A percentile compares a stretch with the other conserved stretches of the same genome.
phyloP scores from a whole-genome alignment of 2,113 vertebrate species.

The Gobio gobio region DNA sequence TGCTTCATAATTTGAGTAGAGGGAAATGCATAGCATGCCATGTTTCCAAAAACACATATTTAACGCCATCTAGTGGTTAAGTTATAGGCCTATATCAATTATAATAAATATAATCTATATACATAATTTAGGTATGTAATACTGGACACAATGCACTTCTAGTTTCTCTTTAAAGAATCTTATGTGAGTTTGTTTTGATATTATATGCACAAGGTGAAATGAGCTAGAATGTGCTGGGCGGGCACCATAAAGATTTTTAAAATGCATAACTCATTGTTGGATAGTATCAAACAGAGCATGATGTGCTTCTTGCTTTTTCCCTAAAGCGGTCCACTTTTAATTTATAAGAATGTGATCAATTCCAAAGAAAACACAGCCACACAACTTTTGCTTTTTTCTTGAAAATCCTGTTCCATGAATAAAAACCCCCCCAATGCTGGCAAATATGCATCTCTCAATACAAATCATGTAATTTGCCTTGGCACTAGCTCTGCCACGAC shows the following conservation, averaged over 20 bases:
- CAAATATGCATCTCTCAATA: not conserved
- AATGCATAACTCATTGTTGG: not conserved
- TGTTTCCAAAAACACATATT: not conserved
- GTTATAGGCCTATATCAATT: not conserved
- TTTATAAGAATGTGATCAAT: not conserved
- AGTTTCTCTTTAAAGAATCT: not conserved
- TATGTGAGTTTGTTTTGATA: not conserved
- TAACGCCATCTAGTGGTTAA: slow-evolving; percentile 45
- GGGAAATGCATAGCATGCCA: not conserved
- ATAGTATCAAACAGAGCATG: not conserved
- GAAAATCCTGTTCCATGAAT: not conserved
- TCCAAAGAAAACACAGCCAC: not conserved
- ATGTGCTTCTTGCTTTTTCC: not conserved
- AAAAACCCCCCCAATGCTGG: not conserved
- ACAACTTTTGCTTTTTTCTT: not conserved
- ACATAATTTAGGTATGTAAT: not conserved
- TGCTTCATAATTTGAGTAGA: not conserved
- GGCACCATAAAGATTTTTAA: not conserved
- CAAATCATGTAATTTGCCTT: slow-evolving; percentile 8
- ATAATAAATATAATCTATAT: not conserved
- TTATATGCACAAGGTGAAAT: not conserved
- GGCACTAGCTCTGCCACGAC: not conserved
- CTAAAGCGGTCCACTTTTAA: not conserved
- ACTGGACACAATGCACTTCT: not conserved
- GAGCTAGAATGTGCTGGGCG: not conserved